Evolutionary conservation across 2,113 vertebrate genomes (phyloP), one percentile per base, ranked within the genome.

Genomic region (Leptocoma aspasia): DNA sequence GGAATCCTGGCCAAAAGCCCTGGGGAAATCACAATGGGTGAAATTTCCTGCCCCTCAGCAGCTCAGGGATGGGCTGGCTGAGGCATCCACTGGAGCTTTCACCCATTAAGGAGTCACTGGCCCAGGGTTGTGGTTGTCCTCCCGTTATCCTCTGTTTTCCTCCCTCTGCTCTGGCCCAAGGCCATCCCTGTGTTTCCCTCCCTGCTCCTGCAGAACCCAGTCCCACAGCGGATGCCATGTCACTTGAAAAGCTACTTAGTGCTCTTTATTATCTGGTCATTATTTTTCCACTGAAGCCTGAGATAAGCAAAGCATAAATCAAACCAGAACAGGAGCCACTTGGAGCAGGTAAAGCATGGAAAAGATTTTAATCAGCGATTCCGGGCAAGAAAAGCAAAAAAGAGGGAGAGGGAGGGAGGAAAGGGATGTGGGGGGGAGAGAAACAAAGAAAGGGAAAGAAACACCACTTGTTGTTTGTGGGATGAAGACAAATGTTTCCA

Each of bases 201-300:
- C 54, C 68, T 0, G 56, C 53, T 93, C 35, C 88, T 20, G 60
- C 42, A 57, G 26, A 66, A 1, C 28, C 54, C 71, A 3, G 59
- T 44, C 73, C 87, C 4, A 4, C 33, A 7, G 73, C 3, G 24
- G 85, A 57, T 70, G 59, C 78, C 49, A 4, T 37, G 76, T 75
- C 86, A 27, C 73, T 94, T 72, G 89, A 76, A 89, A 90, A 96
- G 95, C 88, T 96, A 88, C 90, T 97, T 92, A 92, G 90, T 72
- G 86, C 92, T 96, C 90, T 97, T 95, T 95, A 96, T 97, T 96
- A 93, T 93, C 94, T 94, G 77, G 92, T 94, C 95, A 75, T 97
- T 96, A 94, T 92, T 97, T 94, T 94, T 68, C 91, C 81, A 63
- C 79, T 90, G 96, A 85, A 91, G 94, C 81, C 49, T 92, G 94